Base-by-base conservation (phyloP, 2,797 vertebrate species). In the Threskiornis aethiopicus region DNA sequence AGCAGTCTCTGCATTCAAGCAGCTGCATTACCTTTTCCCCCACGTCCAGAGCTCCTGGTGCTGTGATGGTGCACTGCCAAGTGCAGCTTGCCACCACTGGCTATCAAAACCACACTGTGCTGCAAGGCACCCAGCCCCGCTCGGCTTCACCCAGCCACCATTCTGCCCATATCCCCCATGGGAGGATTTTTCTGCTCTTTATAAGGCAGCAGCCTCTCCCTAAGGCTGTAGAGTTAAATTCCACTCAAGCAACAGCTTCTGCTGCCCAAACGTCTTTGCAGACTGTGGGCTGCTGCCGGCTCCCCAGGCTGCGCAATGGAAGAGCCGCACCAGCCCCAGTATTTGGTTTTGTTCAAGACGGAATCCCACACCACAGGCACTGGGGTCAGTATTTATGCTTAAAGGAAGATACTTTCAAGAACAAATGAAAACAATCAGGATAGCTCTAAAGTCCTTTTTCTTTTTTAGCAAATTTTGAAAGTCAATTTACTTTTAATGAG, bases 101-200 rank as follows among this genome's bases (percentile, higher is more conserved):
- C 57, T 76, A 70, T 25, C 35, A 82, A 82, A 62, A 31, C 14
- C 70, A 58, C 20, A 7, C 17, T 1, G 1, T 10, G 64, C 62
- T 42, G 12, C n/a, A 10, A 37, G 58, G 59, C 22, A 19, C n/a
- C 7, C 3, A 0, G 33, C 26, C 29, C 44, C 1, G 2, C 37
- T 57, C 6, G 0, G 39, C 39, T 52, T 31, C 14, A 1, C 58
- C 28, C n/a, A 37, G 41, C 24, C 39, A 49, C 16, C 0, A 0
- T n/a, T 58, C 62, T 28, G 18, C 42, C 35, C 28, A 14, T 21
- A 17, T 26, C 9, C 65, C 13, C 16, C 25, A 51, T 0, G 1
- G 16, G 12, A 71, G 10, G n/a, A 44, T 10, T 54, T 26, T 39
- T 41, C 54, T 59, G 37, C 25, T 59, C 12, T 20, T 55, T 44